Conservation (phyloP, 2,113 vertebrate species). For the Herpetotheres cachinnans region DNA sequence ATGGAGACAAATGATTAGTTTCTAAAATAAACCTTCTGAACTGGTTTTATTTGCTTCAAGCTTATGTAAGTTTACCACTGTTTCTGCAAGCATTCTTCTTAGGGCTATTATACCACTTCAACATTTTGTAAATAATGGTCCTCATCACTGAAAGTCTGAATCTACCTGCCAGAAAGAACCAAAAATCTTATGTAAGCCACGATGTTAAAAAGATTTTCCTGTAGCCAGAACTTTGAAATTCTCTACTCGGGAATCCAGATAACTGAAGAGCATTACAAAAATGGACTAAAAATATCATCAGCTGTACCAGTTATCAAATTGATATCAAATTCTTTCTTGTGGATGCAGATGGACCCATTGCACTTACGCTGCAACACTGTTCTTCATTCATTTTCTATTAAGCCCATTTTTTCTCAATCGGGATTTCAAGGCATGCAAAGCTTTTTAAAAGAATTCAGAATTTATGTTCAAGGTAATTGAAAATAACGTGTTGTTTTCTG, state of each 20-base stretch:
- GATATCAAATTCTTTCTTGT: neutral
- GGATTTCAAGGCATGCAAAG: neutral
- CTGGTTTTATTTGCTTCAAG: neutral
- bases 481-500: neutral
- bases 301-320: neutral
- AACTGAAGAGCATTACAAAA: neutral
- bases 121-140: neutral
- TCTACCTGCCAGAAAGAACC: neutral
- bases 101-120: neutral
- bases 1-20: neutral
- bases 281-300: neutral
- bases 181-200: neutral
- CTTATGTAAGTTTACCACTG: neutral
- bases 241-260: neutral
- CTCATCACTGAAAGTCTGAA: neutral
- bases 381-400: neutral
- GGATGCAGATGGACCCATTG: neutral
- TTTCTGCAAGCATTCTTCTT: neutral
- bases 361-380: neutral
- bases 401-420: neutral
- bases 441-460: neutral
- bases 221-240: neutral
- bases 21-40: neutral
- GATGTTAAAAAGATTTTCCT: neutral
- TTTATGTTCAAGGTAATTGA: neutral